Conservation (phyloP, 2,888 invertebrate genomes). For the Chelonus formosanus region DNA sequence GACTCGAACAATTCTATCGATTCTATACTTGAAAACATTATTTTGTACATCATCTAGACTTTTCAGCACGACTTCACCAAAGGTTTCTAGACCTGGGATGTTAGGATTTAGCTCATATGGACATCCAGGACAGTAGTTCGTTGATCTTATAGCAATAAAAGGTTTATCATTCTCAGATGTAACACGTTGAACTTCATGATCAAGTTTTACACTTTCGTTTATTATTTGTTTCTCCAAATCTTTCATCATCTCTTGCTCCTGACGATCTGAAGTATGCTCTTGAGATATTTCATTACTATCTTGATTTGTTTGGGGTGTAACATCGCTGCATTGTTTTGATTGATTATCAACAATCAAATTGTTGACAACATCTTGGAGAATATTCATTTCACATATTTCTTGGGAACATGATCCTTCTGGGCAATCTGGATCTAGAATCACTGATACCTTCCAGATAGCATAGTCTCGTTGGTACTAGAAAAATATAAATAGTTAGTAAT, state of each 20-base stretch:
- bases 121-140: constrained; percentile 59
- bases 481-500: neutral
- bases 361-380: constrained; percentile 52
- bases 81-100: constrained; percentile 53
- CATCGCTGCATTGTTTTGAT: constrained; percentile 55
- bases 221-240: constrained; percentile 48
- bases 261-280: constrained; percentile 37
- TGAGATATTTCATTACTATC: constrained; percentile 41
- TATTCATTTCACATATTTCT: constrained; percentile 55
- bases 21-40: constrained; percentile 56
- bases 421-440: constrained; percentile 55
- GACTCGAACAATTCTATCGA: constrained; percentile 52
- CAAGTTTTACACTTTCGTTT: constrained; percentile 47
- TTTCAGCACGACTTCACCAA: constrained; percentile 50
- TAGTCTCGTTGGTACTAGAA: constrained; percentile 52
- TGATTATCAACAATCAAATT: constrained; percentile 47
- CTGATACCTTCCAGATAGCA: constrained; percentile 51
- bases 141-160: constrained; percentile 55
- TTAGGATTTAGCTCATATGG: constrained; percentile 59
- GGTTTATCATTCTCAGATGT: constrained; percentile 53
- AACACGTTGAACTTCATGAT: constrained; percentile 54
- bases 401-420: constrained; percentile 49
- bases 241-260: constrained; percentile 47
- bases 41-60: constrained; percentile 53
- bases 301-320: constrained; percentile 47